Percentiles rank a stretch among this genome's conserved stretches.
phyloP scores from a whole-genome alignment of 1,140 invertebrate genomes.

The Drosophila kohkoa region DNA sequence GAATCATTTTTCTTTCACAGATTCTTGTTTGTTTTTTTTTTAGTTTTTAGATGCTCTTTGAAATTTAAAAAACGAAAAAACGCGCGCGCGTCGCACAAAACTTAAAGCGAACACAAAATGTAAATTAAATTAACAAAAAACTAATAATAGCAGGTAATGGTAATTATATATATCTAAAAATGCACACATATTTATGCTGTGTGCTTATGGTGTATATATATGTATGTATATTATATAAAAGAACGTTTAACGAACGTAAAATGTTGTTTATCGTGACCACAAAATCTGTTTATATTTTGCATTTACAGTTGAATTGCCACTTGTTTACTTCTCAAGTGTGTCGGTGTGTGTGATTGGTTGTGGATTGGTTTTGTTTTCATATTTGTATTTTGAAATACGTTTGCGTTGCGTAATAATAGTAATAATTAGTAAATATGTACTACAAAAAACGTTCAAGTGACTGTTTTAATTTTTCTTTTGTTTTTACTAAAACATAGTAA shows the following conservation, averaged over 20 bases:
- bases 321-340: constrained; percentile 31
- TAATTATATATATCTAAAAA: constrained; percentile 44
- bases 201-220: constrained; percentile 21
- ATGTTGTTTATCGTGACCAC: constrained; percentile 33
- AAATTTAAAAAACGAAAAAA: constrained; percentile 37
- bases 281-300: constrained; percentile 34
- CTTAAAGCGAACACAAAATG: constrained; percentile 70
- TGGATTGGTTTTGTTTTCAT: constrained; percentile 32
- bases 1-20: constrained; percentile 4
- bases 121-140: constrained; percentile 79
- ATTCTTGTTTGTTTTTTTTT: constrained; percentile 2
- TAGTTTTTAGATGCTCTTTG: constrained; percentile 19
- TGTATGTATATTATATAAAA: constrained; percentile 31
- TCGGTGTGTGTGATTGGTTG: constrained; percentile 29
- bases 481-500: constrained; percentile 67
- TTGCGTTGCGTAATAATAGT: constrained; percentile 35
- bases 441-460: constrained; percentile 78
- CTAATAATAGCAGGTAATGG: constrained; percentile 71
- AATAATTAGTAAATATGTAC: constrained; percentile 75
- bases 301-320: constrained; percentile 46
- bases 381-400: constrained; percentile 36
- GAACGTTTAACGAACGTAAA: constrained; percentile 54
- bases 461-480: constrained; percentile 21
- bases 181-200: constrained; percentile 21
- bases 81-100: constrained; percentile 63